Base-by-base conservation (phyloP, 1,140 invertebrate genomes). In the Antheraea mylitta region DNA sequence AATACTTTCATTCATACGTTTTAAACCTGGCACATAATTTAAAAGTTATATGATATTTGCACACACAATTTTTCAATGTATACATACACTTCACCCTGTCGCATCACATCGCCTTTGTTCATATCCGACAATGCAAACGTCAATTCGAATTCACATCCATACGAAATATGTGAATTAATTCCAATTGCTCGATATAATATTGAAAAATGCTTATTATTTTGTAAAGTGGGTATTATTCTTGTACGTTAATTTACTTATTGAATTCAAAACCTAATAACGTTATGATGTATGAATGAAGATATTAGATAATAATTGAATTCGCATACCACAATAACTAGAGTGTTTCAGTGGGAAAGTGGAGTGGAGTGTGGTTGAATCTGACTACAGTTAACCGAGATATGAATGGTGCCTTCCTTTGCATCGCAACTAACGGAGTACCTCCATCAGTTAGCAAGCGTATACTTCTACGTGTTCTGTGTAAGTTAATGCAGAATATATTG, bases 321-420 rank as follows among this genome's bases (percentile, higher is more conserved):
- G 36, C 45, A 38, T 16, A 53, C 30, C n/a, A 5, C 42, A 42
- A 64, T 64, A 11, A 64, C 30, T 64, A 64, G 38, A 42, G 18
- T n/a, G 8, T 74, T 79, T 48, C 77, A 86, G 84, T 81, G 38
- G 70, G 22, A 45, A 86, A 85, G 69, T 83, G 82, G 84, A 79
- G 73, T 18, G 84, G 84, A 16, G 76, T 63, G 16, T 85, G 84
- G 84, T 59, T 86, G 68, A 86, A 85, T 66, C 48, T 85, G 48
- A 79, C 77, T 8, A n/a, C 68, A 0, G 81, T 80, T 18, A 53
- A 38, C 16, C 75, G 81, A 0, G 71, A 78, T 10, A 73, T 81
- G 87, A 97, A 97, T 96, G 96, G 96, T 36, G 96, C 95, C 64
- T 97, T 96, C 88, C 92, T 96, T 64, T 97, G 96, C 85, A 96